A percentile compares a stretch with the other conserved stretches of the same genome.
These are phyloP conservation scores for Pseudomyrmex dendroicus DNA, from an alignment of 1,140 invertebrate species.

Conservation along the genomic window DNA sequence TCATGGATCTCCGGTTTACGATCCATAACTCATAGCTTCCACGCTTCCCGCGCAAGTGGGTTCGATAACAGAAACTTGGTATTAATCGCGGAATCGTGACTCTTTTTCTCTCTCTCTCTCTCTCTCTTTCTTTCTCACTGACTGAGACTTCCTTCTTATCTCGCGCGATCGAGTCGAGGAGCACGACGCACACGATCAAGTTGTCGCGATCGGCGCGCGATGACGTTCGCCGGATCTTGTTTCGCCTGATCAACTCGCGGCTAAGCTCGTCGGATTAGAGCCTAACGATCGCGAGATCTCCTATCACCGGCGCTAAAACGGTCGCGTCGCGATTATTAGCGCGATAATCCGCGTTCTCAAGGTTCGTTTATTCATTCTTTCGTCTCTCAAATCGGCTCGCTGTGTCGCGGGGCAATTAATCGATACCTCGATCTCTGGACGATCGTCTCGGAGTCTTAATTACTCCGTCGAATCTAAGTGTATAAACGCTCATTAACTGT, in stretches of 20 bases:
- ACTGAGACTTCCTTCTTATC: slow-evolving; percentile 17
- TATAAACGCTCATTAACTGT: slow-evolving; percentile 19
- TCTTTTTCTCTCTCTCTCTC: slow-evolving; percentile 6
- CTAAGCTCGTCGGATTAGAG: slow-evolving; percentile 52
- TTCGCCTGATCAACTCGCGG: background rate
- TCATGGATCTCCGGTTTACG: slow-evolving; percentile 55
- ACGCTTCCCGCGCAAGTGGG: slow-evolving; percentile 17
- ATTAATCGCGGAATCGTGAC: slow-evolving; percentile 54
- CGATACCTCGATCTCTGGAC: slow-evolving; percentile 25
- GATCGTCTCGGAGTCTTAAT: slow-evolving; percentile 31
- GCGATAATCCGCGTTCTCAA: slow-evolving; percentile 29
- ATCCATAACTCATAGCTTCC: slow-evolving; percentile 45
- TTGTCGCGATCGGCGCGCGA: slow-evolving; percentile 36
- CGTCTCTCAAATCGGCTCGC: background rate
- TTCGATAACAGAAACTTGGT: slow-evolving; percentile 51
- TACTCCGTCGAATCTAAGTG: background rate
- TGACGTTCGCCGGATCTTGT: slow-evolving; percentile 37
- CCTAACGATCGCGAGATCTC: slow-evolving; percentile 52
- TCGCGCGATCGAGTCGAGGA: slow-evolving; percentile 6
- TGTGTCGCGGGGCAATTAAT: slow-evolving; percentile 22
- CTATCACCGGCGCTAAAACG: slow-evolving; percentile 41
- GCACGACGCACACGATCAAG: slow-evolving; percentile 37
- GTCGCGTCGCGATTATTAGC: slow-evolving; percentile 15
- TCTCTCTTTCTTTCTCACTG: background rate
- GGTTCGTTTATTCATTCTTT: too few relatives aligned